Percentiles rank a stretch among this genome's conserved stretches.
phyloP scores from a whole-genome alignment of 2,113 vertebrate species.

The Neolamprologus cancellatus region DNA sequence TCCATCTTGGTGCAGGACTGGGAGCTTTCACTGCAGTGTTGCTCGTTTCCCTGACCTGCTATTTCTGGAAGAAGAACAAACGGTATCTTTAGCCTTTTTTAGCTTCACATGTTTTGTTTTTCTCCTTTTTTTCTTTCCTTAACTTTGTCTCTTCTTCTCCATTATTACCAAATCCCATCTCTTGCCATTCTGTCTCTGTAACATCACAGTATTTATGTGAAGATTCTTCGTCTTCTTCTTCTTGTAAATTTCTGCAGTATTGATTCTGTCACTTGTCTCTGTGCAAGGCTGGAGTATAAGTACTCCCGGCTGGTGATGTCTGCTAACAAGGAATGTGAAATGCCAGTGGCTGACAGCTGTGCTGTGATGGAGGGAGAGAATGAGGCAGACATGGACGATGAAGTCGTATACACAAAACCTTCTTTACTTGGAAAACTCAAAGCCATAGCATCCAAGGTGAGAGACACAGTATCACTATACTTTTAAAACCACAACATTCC shows the following conservation, averaged over 20 bases:
- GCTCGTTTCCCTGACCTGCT: constrained; percentile 88
- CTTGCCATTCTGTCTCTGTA: background rate
- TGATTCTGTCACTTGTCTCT: background rate
- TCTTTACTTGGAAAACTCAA: constrained; percentile 90
- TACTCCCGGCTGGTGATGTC: constrained; percentile 96
- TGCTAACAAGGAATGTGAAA: constrained; percentile 90
- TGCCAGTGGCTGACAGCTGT: constrained; percentile 94
- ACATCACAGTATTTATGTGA: background rate
- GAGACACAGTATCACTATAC: background rate
- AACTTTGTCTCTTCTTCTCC: background rate
- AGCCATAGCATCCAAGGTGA: constrained; percentile 91
- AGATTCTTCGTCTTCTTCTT: background rate
- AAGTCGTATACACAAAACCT: constrained; percentile 89
- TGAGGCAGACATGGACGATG: constrained; percentile 92
- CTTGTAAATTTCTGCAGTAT: background rate
- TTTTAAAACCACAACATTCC: background rate
- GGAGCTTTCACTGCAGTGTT: constrained; percentile 83
- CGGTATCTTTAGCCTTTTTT: constrained; percentile 66
- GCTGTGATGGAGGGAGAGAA: constrained; percentile 99
- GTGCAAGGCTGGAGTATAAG: constrained; percentile 88
- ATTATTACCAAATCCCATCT: background rate
- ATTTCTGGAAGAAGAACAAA: constrained; percentile 99
- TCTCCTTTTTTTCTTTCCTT: background rate
- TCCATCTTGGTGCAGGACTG: constrained; percentile 82
- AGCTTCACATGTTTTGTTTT: background rate